These are phyloP conservation scores for Hypomecis punctinalis DNA, from an alignment of 2,888 invertebrate genomes.

Conservation along the genomic window DNA sequence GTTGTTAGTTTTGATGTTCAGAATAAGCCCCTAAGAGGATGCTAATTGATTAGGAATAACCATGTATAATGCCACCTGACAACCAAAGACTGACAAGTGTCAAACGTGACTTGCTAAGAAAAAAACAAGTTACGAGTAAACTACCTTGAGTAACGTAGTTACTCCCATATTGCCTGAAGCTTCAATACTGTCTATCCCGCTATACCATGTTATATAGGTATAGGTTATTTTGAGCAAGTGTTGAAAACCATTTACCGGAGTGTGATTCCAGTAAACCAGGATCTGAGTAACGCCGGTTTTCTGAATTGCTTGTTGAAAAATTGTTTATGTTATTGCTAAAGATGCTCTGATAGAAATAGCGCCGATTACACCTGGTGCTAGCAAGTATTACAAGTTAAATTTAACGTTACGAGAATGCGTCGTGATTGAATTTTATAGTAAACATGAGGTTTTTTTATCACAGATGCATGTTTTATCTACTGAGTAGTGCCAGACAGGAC, in stretches of 20 bases:
- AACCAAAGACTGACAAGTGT: too few relatives aligned
- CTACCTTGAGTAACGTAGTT: too few relatives aligned
- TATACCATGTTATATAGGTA: conserved; percentile 26
- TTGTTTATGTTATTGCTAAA: conserved; percentile 27
- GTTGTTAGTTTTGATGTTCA: too few relatives aligned
- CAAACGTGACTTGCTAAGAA: too few relatives aligned
- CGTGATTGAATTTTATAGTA: background rate
- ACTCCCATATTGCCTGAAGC: background rate
- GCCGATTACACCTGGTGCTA: conserved; percentile 20
- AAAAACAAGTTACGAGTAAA: too few relatives aligned
- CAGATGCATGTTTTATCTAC: too few relatives aligned
- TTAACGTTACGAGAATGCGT: background rate
- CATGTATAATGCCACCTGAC: too few relatives aligned
- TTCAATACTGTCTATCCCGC: conserved; percentile 15
- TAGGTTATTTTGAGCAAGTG: conserved; percentile 38
- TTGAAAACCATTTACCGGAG: conserved; percentile 40
- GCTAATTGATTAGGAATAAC: too few relatives aligned
- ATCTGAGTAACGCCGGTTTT: conserved; percentile 26
- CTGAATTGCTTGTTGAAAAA: conserved; percentile 29
- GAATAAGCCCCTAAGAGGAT: too few relatives aligned
- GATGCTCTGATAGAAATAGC: conserved; percentile 17
- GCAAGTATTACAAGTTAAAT: background rate
- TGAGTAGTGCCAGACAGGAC: too few relatives aligned
- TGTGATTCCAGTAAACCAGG: conserved; percentile 36
- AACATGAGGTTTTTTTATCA: background rate